Base-by-base conservation (phyloP, 2,113 vertebrate species). In the Heterotilapia buettikoferi region DNA sequence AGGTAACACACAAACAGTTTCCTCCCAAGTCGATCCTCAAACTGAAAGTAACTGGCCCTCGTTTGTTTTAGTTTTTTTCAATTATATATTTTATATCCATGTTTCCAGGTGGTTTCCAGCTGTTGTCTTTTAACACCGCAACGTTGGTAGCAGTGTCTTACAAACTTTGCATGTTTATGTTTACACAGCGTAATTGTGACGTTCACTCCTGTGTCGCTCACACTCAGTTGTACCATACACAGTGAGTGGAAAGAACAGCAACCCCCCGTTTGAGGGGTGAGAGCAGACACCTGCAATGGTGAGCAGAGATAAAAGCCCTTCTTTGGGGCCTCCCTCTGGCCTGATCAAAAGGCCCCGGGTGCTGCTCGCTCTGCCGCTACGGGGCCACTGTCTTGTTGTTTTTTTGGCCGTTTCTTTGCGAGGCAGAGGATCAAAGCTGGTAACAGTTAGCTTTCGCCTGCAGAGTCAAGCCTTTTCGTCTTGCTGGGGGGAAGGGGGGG, bases 381-480 rank as follows among this genome's bases (percentile, higher is more conserved):
- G 73, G 90, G 91, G 94, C 90, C 93, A 84, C 87, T 61, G 90
- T 31, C 94, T 90, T 95, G 94, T 95, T 95, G 92, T 95, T 93
- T 88, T 94, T 94, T 92, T 89, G 52, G 88, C 87, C 91, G 82
- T 94, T 95, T 95, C 95, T 95, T 91, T 88, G 92, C 89, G 86
- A 89, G 94, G 87, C 89, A 80, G 92, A 95, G 96, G 97, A 97
- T 97, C 97, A 97, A 97, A 97, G 97, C 94, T 90, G 92, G 91
- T 95, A 93, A 95, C 94, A 95, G 96, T 97, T 96, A 96, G 96
- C 96, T 96, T 97, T 97, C 89, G 86, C 96, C 96, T 97, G 96
- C 84, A 84, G 96, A 96, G 96, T 82, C 12, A 29, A 95, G 91
- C 86, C 95, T 95, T 95, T 95, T 93, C 91, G 93, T 96, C 94